These are phyloP conservation scores for Furcifer pardalis DNA, from an alignment of 2,797 vertebrate genomes.

Conservation along the genomic window DNA sequence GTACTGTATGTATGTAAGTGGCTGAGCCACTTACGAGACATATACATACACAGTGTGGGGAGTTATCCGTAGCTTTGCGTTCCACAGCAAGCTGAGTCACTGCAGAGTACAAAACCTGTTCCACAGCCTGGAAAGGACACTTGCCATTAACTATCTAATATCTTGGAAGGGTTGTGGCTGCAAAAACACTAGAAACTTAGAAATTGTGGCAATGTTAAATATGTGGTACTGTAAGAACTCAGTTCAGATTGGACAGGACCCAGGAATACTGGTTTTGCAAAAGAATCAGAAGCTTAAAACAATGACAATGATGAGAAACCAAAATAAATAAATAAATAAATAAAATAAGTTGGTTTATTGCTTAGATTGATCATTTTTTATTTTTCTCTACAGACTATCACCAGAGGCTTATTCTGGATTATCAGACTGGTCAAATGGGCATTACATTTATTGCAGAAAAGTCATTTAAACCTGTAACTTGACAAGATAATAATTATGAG, in stretches of 20 bases:
- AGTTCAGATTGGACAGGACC: no score
- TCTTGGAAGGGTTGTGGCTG: neutral
- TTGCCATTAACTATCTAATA: conserved; percentile 12
- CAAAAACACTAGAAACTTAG: conserved; percentile 7
- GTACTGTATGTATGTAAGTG: neutral
- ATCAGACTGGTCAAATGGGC: neutral
- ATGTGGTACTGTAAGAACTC: neutral
- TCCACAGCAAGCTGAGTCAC: conserved; percentile 47
- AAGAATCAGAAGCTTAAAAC: neutral
- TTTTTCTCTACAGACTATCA: neutral
- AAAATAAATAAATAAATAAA: neutral
- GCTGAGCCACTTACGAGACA: conserved; percentile 21
- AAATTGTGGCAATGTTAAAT: neutral
- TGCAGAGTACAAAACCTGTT: conserved; percentile 45
- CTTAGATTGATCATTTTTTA: neutral
- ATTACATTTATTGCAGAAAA: neutral
- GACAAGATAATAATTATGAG: no score
- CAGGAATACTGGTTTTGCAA: neutral
- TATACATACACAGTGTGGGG: neutral
- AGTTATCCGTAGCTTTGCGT: conserved; percentile 23
- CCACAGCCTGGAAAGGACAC: conserved; percentile 38
- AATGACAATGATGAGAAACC: no score
- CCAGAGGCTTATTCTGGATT: neutral
- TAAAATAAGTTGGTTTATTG: no score
- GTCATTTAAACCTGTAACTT: no score